Evolutionary conservation across 2,113 vertebrate genomes (phyloP), one percentile per base, ranked within the genome.

Genomic region (Grallaria varia): DNA sequence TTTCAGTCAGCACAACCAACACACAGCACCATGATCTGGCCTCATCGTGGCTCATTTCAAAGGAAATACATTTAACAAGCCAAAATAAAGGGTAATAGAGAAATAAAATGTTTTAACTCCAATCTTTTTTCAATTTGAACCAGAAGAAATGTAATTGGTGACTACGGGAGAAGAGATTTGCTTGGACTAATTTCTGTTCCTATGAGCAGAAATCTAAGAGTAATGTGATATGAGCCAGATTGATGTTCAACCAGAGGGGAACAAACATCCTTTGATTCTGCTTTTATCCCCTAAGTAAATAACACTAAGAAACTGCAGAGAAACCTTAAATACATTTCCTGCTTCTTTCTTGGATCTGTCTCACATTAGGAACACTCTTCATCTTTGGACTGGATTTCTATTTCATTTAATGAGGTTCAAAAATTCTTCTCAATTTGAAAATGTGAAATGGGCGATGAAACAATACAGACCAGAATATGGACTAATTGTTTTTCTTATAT

Each of bases 231-330:
- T 14, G 78, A 93, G n/a, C 10, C 87, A 96, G 87, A 87, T 9
- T 49, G 62, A 84, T 91, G 74, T 56, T 95, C 89, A 69, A 35
- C 24, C 74, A 73, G 78, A 74, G 33, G 45, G 71, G 84, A 96
- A 83, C 91, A 96, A 97, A 94, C 91, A 89, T n/a, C 42, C 55
- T 91, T 78, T 79, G 84, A 82, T 87, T 67, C 31, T 22, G 45
- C 74, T 85, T 95, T 94, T 94, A 91, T 93, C 67, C 87, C 62
- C 53, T 83, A 16, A 42, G 91, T 66, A 94, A 97, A 97, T 85
- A 89, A 85, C 1, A 0, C 49, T 49, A 50, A 91, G 84, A 89
- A 89, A 92, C 68, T 60, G 47, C 73, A 44, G 84, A 86, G 64
- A 80, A 90, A 28, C 50, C 56, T 89, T 84, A 73, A 76, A 91